A percentile compares a stretch with the other conserved stretches of the same genome.
Evolutionary conservation across 2,888 invertebrate species (phyloP).

Genomic region (Stenoptilia bipunctidactyla): DNA sequence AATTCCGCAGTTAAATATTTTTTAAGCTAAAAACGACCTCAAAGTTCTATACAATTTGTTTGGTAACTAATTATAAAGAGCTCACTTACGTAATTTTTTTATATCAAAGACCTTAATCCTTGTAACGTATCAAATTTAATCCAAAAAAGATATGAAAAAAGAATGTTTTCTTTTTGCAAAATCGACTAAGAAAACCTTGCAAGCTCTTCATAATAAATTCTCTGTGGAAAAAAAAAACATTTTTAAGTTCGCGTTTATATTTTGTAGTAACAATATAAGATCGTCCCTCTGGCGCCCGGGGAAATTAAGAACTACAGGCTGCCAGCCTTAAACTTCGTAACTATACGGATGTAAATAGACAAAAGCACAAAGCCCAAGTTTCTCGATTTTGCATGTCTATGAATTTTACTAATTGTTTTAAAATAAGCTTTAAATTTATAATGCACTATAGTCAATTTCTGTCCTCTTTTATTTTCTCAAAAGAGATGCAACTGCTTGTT

Average conservation of each 20-base stretch:
- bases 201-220: slow-evolving; percentile 1
- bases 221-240: slow-evolving; percentile 11
- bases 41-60: too few relatives aligned
- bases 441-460: too few relatives aligned
- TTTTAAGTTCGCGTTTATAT: slow-evolving; percentile 21
- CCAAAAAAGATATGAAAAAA: too few relatives aligned
- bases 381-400: slow-evolving; percentile 6
- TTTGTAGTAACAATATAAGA: slow-evolving; percentile 14
- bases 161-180: not conserved
- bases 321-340: slow-evolving; percentile 6
- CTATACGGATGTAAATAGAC: slow-evolving; percentile 21
- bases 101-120: too few relatives aligned
- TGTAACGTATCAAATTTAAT: too few relatives aligned
- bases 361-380: slow-evolving; percentile 29
- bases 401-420: too few relatives aligned
- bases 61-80: too few relatives aligned
- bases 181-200: not conserved
- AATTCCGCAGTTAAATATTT: too few relatives aligned
- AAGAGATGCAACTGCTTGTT: too few relatives aligned
- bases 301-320: slow-evolving; percentile 13
- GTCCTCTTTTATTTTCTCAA: too few relatives aligned
- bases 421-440: not conserved
- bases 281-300: slow-evolving; percentile 10
- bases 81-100: too few relatives aligned
- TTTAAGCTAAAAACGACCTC: too few relatives aligned